Base-by-base conservation (phyloP, 2,797 vertebrate genomes). In the Emys orbicularis region DNA sequence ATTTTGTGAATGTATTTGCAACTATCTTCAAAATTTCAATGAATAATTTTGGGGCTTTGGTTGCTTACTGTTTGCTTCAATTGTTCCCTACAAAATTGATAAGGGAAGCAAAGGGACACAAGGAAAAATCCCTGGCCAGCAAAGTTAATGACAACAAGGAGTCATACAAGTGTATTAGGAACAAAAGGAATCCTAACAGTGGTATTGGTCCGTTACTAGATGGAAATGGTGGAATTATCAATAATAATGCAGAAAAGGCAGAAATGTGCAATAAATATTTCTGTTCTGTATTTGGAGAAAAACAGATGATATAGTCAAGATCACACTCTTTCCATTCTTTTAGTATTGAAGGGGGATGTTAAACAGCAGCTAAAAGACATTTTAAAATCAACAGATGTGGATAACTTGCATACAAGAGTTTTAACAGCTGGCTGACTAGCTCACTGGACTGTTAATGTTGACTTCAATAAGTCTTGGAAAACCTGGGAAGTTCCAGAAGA, bases 1-100 rank as follows among this genome's bases (percentile, higher is more conserved):
- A 29, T 90, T 95, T 94, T 91, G 25, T n/a, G 81, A 85, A 88
- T 49, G 25, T 56, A 13, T 88, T 82, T 92, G 44, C 44, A 44
- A 11, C 18, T 84, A 47, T 31, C 89, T 89, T 44, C 8, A 82
- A 83, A 5, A 18, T 88, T 90, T 81, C 76, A 94, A 85, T 15
- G 4, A 65, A 65, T n/a, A n/a, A 90, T 47, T 85, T 86, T 77
- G 13, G 84, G 34, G 9, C 65, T 89, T 59, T 27, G 49, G 34
- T 4, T 31, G 59, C 80, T 92, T 94, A 93, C 15, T 1, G 0
- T 84, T 95, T 92, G 23, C 23, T 87, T 92, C 86, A 59, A 53
- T 44, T 83, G 61, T 65, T 65, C 61, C 61, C 34, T 65, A 65
- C 8, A n/a, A 65, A 65, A 65, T 8, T 65, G 61, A 65, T n/a